These are phyloP conservation scores for Leptinotarsa lineolata DNA, from an alignment of 1,140 invertebrate genomes.

Conservation along the genomic window DNA sequence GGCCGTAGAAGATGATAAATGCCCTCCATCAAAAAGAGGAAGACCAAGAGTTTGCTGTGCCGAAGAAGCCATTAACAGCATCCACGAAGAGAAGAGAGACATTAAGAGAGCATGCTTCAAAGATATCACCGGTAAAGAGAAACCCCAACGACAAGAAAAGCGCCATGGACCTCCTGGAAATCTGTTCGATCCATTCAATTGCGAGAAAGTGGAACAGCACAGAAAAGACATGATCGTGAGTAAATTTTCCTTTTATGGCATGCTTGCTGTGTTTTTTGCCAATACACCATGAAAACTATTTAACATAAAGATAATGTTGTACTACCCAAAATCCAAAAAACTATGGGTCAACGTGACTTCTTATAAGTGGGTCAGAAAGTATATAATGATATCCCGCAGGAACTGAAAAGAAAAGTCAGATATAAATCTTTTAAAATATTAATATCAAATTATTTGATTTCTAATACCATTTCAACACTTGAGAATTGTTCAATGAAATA, in stretches of 20 bases:
- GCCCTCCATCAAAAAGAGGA: slow-evolving; percentile 35
- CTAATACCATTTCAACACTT: too few species aligned
- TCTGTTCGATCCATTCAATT: slow-evolving; percentile 47
- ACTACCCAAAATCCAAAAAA: too few species aligned
- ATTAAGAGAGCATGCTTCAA: slow-evolving; percentile 47
- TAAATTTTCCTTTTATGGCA: neutral
- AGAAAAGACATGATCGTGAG: slow-evolving; percentile 48
- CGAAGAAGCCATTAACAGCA: slow-evolving; percentile 39
- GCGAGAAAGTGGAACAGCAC: slow-evolving; percentile 44
- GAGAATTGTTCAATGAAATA: too few species aligned
- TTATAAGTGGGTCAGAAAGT: too few species aligned
- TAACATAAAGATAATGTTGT: too few species aligned
- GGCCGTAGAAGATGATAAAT: slow-evolving; percentile 42
- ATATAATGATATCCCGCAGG: too few species aligned
- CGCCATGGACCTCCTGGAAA: slow-evolving; percentile 9
- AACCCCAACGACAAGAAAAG: slow-evolving; percentile 24
- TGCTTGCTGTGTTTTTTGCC: too few species aligned
- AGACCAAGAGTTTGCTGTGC: slow-evolving; percentile 43
- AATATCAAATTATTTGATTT: too few species aligned
- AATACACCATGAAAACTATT: too few species aligned
- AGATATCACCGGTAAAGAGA: slow-evolving; percentile 42
- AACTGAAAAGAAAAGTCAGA: too few species aligned
- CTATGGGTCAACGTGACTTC: too few species aligned
- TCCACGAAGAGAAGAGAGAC: slow-evolving; percentile 43
- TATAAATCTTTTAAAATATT: too few species aligned